Evolutionary conservation across 2,797 vertebrate genomes (phyloP), one percentile per base, ranked within the genome.

Genomic region (Buceros bicornis): DNA sequence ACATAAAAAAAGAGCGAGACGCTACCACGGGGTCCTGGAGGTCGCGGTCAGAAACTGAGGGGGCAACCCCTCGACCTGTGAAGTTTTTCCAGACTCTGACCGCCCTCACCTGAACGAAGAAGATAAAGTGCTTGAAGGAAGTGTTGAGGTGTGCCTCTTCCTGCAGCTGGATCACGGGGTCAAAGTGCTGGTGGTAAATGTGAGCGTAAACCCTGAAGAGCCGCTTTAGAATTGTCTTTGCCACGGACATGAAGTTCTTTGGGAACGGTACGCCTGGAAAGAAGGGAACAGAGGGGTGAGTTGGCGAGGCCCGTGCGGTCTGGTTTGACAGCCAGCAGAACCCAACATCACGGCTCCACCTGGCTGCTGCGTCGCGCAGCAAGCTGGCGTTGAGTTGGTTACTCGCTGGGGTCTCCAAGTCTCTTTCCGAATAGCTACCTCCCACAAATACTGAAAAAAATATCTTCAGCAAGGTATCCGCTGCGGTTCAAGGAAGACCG

Each of bases 111-210:
- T 99, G 99, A 97, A 99, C 99, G 79, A 99, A 99, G 96, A 99
- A 99, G 98, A 99, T 99, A 99, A 99, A 99, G 99, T 99, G 99
- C 98, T 99, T 99, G 98, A 99, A 99, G 28, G 99, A 99, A 15
- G 99, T 99, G 98, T 99, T 99, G 87, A 99, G 99, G 97, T 99
- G 99, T 42, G 99, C 99, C 98, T 99, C 99, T 90, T 99, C 99
- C 93, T 99, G 99, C 65, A 99, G 98, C 97, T 99, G 99, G 97
- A 99, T 99, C 94, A 99, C 99, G 0, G 99, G 99, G 87, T 99
- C 99, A 97, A 99, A 99, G 98, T 99, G 99, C 97, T 99, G 99
- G 98, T 99, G 99, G 95, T 99, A 99, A 97, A 99, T 99, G 97
- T 99, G 99, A 82, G 99, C 99, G 28, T 99, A 99, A 61, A 99